These are phyloP conservation scores for Schizothorax lantsangensis DNA, from an alignment of 2,797 vertebrate genomes.

Conservation along the genomic window DNA sequence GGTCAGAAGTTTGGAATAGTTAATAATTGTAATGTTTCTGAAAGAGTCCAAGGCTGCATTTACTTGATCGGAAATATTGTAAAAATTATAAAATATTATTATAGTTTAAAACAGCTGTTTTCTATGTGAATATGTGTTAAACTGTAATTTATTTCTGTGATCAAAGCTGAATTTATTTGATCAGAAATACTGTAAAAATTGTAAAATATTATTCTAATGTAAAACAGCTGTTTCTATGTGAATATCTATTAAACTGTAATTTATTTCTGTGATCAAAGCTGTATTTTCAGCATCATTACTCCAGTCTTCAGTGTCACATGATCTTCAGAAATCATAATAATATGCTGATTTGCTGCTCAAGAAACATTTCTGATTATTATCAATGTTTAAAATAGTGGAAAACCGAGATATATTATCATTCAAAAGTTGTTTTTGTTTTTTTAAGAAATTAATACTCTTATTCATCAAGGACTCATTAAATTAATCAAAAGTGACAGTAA, in stretches of 20 bases:
- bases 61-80: not conserved
- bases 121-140: not conserved
- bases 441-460: not conserved
- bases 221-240: not conserved
- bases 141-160: not conserved
- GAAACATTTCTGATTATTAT: not conserved
- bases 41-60: not conserved
- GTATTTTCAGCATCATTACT: not conserved
- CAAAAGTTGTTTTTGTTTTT: not conserved
- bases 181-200: not conserved
- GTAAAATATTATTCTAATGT: fast-evolving
- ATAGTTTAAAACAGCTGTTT: fast-evolving
- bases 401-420: not conserved
- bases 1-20: not conserved
- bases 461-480: not conserved
- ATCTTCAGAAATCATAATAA: not conserved
- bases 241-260: not conserved
- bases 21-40: too few species aligned
- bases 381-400: not conserved
- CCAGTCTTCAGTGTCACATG: not conserved
- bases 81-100: not conserved
- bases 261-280: not conserved
- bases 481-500: too few species aligned
- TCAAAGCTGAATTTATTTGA: not conserved
- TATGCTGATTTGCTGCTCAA: not conserved